A percentile compares a stretch with the other conserved stretches of the same genome.
These are phyloP conservation scores for Aporophyla lueneburgensis DNA, from an alignment of 2,888 invertebrate species.

Conservation along the genomic window DNA sequence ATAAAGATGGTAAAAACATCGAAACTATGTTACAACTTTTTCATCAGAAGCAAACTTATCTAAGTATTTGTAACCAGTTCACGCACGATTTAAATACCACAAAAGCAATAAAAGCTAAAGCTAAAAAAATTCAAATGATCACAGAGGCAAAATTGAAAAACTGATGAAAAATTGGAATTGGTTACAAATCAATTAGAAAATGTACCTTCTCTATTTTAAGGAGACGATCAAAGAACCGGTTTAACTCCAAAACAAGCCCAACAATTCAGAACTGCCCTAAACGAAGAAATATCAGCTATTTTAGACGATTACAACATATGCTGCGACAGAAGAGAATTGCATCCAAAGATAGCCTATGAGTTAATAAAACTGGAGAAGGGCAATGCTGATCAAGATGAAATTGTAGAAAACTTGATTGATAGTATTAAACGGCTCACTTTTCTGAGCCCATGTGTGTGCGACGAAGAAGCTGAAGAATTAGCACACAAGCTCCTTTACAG, in stretches of 20 bases:
- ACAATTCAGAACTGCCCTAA: slow-evolving; percentile 7
- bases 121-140: not conserved
- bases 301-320: slow-evolving; percentile 17
- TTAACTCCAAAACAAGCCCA: slow-evolving; percentile 13
- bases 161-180: slow-evolving; percentile 15
- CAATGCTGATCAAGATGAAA: slow-evolving; percentile 24
- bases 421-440: not conserved
- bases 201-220: slow-evolving; percentile 36
- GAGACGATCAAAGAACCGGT: not conserved
- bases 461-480: slow-evolving; percentile 33
- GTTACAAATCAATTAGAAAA: not conserved
- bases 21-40: too few relatives aligned
- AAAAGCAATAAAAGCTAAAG: not conserved
- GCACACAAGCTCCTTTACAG: slow-evolving; percentile 26
- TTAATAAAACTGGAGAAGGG: slow-evolving; percentile 21
- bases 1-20: too few relatives aligned
- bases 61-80: not conserved
- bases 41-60: too few relatives aligned
- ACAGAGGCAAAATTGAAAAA: not conserved
- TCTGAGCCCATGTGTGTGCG: slow-evolving; percentile 3
- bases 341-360: slow-evolving; percentile 6
- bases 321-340: slow-evolving; percentile 11
- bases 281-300: slow-evolving; percentile 19
- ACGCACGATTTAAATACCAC: not conserved
- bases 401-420: slow-evolving; percentile 18